Conservation (phyloP, 2,113 vertebrate genomes). For the Gambusia holbrooki region DNA sequence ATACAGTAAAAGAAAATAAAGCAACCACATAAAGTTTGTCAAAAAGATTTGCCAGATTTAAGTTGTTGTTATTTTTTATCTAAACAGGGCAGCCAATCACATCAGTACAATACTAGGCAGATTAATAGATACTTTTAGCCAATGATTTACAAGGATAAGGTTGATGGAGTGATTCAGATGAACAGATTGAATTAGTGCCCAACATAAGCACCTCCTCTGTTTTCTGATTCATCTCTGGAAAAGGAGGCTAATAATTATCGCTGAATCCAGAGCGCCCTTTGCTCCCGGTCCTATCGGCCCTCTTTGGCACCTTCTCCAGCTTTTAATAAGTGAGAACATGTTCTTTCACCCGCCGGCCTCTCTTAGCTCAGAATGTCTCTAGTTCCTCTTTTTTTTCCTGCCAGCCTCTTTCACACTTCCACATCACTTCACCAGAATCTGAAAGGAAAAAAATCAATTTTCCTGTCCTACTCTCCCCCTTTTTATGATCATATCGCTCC, state of each 20-base stretch:
- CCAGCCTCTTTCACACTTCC: slow-evolving; percentile 38
- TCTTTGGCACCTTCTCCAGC: slow-evolving; percentile 36
- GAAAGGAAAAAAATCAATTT: slow-evolving; percentile 23
- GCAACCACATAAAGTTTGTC: not conserved
- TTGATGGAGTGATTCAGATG: slow-evolving; percentile 44
- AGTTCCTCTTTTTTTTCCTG: not conserved
- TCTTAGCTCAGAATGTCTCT: slow-evolving; percentile 32
- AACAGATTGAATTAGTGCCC: not conserved
- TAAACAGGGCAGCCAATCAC: slow-evolving; percentile 43
- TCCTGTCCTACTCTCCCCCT: not conserved
- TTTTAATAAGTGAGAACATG: slow-evolving; percentile 52
- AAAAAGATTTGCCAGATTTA: no score
- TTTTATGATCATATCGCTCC: not conserved
- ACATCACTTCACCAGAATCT: slow-evolving; percentile 19
- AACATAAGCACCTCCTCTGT: not conserved
- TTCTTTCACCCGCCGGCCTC: slow-evolving; percentile 22
- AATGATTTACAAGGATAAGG: slow-evolving; percentile 24
- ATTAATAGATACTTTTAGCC: not conserved
- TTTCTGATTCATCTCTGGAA: slow-evolving; percentile 3
- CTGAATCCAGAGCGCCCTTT: slow-evolving; percentile 42
- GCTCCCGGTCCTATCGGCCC: slow-evolving; percentile 20
- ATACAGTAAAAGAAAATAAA: not conserved
- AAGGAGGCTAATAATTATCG: slow-evolving; percentile 62
- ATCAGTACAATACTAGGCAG: slow-evolving; percentile 40
- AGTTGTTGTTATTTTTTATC: not conserved